phyloP scores from a whole-genome alignment of 2,888 invertebrate genomes.

The Hyposoter didymator region DNA sequence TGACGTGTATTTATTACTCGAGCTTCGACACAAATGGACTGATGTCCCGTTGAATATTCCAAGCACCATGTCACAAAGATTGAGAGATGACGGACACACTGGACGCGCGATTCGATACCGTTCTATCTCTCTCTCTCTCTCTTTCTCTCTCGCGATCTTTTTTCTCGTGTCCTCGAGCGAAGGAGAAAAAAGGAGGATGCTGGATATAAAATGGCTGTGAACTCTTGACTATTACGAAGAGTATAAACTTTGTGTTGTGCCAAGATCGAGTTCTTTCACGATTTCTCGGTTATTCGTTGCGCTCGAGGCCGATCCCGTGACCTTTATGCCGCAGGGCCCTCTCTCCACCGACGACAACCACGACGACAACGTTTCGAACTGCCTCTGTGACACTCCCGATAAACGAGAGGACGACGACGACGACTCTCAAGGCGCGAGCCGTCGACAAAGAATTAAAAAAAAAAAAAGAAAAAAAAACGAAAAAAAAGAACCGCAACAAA shows the following conservation, averaged over 20 bases:
- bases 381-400: conserved; percentile 59
- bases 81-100: conserved; percentile 60
- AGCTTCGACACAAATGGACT: conserved; percentile 57
- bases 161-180: not conserved
- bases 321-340: conserved; percentile 59
- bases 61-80: conserved; percentile 55
- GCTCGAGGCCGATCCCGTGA: conserved; percentile 65
- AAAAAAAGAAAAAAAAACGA: no score
- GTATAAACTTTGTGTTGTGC: conserved; percentile 22
- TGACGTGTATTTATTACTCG: conserved; percentile 56
- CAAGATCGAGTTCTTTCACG: conserved; percentile 61
- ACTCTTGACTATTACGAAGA: conserved; percentile 17
- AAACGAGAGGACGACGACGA: conserved; percentile 19
- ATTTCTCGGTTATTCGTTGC: conserved; percentile 64
- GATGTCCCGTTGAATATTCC: conserved; percentile 65
- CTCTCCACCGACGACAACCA: conserved; percentile 1
- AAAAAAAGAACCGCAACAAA: conserved; percentile 5
- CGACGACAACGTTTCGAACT: conserved; percentile 32
- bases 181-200: conserved; percentile 18
- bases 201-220: conserved; percentile 38
- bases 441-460: conserved; percentile 7
- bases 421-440: conserved; percentile 2
- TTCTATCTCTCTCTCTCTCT: conserved; percentile 6
- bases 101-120: conserved; percentile 54
- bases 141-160: not conserved